Evolutionary conservation across 2,888 invertebrate species (phyloP).

Genomic region (Sarcophaga variegata): DNA sequence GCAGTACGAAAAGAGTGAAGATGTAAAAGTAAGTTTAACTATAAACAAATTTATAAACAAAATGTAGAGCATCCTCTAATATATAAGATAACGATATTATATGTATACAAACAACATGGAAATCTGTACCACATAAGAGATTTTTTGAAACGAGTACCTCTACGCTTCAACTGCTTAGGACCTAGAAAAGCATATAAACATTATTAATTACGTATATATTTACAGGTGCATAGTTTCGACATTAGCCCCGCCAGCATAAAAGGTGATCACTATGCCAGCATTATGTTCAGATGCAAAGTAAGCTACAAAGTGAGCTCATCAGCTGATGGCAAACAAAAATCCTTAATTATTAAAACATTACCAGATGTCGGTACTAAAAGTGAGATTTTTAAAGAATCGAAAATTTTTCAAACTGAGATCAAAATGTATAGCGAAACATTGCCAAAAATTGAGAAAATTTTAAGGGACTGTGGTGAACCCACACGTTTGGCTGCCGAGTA

Average conservation of each 20-base stretch:
- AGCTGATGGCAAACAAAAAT: slow-evolving; percentile 14
- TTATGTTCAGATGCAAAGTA: slow-evolving; percentile 72
- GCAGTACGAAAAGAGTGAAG: slow-evolving; percentile 57
- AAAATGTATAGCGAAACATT: slow-evolving; percentile 72
- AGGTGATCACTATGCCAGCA: slow-evolving; percentile 74
- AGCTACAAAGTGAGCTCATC: slow-evolving; percentile 27
- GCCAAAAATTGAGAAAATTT: slow-evolving; percentile 72
- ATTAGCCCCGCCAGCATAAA: slow-evolving; percentile 68
- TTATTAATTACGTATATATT: too few relatives aligned
- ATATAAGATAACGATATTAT: too few relatives aligned
- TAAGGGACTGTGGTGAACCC: slow-evolving; percentile 70
- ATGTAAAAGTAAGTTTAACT: slow-evolving; percentile 56
- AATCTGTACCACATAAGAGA: too few relatives aligned
- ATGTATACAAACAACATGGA: too few relatives aligned
- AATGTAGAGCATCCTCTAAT: too few relatives aligned
- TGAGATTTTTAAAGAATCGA: slow-evolving; percentile 64
- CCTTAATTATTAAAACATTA: slow-evolving; percentile 71
- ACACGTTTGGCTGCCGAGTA: slow-evolving; percentile 68
- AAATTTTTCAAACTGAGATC: slow-evolving; percentile 72
- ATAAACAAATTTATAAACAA: too few relatives aligned
- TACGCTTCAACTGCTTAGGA: slow-evolving; percentile 6
- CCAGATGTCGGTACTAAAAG: slow-evolving; percentile 68
- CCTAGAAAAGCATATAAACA: too few relatives aligned
- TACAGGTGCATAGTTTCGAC: slow-evolving; percentile 40
- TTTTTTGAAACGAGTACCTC: too few relatives aligned